Base-by-base conservation (phyloP, 64 coral and sea anemone species). In the Cladopsammia gracilis region DNA sequence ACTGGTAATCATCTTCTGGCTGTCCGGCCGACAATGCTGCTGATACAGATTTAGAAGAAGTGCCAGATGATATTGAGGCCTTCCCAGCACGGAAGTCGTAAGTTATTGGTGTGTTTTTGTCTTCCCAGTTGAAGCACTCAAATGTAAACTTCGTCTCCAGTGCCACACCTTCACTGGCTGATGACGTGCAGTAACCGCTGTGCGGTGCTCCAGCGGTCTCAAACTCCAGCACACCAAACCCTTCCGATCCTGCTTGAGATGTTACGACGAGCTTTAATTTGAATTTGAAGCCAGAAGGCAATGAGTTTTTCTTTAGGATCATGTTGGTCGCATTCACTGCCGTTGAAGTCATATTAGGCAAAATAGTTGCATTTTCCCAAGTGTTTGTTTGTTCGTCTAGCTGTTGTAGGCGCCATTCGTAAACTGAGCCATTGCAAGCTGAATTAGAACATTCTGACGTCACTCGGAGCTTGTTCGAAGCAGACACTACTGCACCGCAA, bases 261-360 rank as follows among this genome's bases (percentile, higher is more conserved):
- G 3, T 84, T n/a, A 67, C 80, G 4, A 67, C 44, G 3, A 84
- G 62, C 46, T 10, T 22, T 44, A 84, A 67, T 25, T 45, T 84
- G 80, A 67, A 84, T 65, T 84, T 67, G 34, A 48, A 50, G 22
- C 20, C 62, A 25, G 80, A 84, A 4, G 44, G 44, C 80, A 84
- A 67, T 7, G 46, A 46, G 10, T 84, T 84, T 64, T 68, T 65
- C 44, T 66, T 68, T 60, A 84, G 50, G 10, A 84, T 67, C 80
- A 84, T 84, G 62, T 84, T 67, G n/a, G 34, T 84, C 15, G 43
- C 80, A 49, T 84, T 84, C 18, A 67, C 62, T 24, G 19, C 43
- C 48, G 80, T 84, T 10, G 80, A 84, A 1, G 80, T 84, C 80
- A 84, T 84, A 44, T 84, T 84, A 24, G 62, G 79, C n/a, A 67